Conservation (phyloP, 2,888 invertebrate genomes). For the Drosophila putrida region DNA sequence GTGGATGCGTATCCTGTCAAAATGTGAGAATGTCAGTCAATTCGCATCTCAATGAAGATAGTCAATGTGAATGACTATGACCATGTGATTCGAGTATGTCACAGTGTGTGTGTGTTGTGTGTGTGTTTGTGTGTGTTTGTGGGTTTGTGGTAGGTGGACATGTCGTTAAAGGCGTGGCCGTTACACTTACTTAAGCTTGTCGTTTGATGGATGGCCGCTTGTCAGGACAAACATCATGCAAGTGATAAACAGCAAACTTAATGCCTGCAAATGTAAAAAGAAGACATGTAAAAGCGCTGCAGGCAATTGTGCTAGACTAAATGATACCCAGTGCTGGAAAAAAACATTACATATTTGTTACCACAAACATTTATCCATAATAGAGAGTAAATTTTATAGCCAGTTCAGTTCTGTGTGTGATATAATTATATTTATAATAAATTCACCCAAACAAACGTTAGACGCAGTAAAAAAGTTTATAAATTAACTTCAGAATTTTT, state of each 20-base stretch:
- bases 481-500: too few species aligned
- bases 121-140: neutral
- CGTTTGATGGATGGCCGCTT: constrained; percentile 81
- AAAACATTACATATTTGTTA: neutral
- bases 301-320: constrained; percentile 11
- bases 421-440: too few species aligned
- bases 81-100: neutral
- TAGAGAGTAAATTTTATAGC: too few species aligned
- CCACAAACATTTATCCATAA: too few species aligned
- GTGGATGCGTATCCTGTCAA: constrained; percentile 84
- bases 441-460: too few species aligned
- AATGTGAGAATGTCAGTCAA: constrained; percentile 16
- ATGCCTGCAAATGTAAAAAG: constrained; percentile 62
- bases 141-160: constrained; percentile 20
- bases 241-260: constrained; percentile 77
- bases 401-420: too few species aligned
- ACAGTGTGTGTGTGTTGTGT: neutral
- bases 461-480: too few species aligned
- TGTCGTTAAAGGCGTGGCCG: constrained; percentile 57
- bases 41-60: constrained; percentile 20
- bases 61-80: constrained; percentile 22
- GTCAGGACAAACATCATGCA: constrained; percentile 78
- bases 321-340: neutral
- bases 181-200: constrained; percentile 82
- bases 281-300: constrained; percentile 1